These are phyloP conservation scores for Platerodrilus igneus DNA, from an alignment of 2,888 invertebrate genomes.

Conservation along the genomic window DNA sequence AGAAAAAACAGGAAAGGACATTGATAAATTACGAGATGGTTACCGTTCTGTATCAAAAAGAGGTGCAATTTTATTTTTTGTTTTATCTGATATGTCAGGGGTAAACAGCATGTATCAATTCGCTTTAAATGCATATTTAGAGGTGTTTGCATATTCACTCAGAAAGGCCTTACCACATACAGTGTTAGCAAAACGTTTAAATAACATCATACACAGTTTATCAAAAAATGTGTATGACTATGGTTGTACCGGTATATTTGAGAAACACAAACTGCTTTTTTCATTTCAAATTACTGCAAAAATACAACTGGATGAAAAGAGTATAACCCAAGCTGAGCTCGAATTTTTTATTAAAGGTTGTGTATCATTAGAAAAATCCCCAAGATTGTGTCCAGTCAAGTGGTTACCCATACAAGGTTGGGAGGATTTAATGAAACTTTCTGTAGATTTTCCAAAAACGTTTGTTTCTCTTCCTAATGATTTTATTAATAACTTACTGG, in stretches of 20 bases:
- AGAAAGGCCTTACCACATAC: constrained; percentile 79
- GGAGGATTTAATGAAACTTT: constrained; percentile 76
- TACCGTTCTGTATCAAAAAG: constrained; percentile 81
- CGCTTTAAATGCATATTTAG: constrained; percentile 78
- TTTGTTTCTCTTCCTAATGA: constrained; percentile 59
- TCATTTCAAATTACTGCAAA: constrained; percentile 89
- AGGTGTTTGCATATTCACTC: constrained; percentile 77
- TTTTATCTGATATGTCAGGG: constrained; percentile 81
- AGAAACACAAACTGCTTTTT: constrained; percentile 83
- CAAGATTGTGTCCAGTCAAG: constrained; percentile 58
- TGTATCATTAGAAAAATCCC: constrained; percentile 70
- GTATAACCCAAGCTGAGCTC: constrained; percentile 64
- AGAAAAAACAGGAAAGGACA: constrained; percentile 70
- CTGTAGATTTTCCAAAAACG: constrained; percentile 60
- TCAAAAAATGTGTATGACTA: constrained; percentile 88
- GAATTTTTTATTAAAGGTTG: constrained; percentile 89
- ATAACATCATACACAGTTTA: constrained; percentile 77
- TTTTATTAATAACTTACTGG: constrained; percentile 22
- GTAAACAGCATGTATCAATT: constrained; percentile 93
- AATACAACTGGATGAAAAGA: constrained; percentile 65
- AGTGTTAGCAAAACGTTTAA: constrained; percentile 65
- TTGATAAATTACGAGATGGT: constrained; percentile 77
- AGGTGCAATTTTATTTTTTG: constrained; percentile 87
- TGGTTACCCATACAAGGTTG: constrained; percentile 57
- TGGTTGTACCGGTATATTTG: constrained; percentile 89